phyloP scores from a whole-genome alignment of 2,888 invertebrate species.

The Caenorhabditis doughertyi region DNA sequence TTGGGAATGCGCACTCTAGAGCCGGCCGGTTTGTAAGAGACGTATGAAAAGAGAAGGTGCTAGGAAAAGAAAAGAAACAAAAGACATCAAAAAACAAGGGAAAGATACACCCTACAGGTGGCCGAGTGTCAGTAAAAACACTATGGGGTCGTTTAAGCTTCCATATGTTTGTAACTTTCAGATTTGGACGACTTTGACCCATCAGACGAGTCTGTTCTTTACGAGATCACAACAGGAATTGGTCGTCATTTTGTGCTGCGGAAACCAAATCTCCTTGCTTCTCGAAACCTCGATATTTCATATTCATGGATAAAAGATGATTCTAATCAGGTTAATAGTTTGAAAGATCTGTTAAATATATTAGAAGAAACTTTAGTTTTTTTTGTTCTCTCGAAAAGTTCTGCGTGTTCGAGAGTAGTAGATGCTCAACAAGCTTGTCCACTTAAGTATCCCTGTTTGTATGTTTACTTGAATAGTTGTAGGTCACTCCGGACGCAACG shows the following conservation, averaged over 20 bases:
- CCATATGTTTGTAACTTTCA: slow-evolving; percentile 50
- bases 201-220: slow-evolving; percentile 52
- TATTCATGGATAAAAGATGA: slow-evolving; percentile 64
- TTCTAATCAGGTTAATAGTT: slow-evolving; percentile 30
- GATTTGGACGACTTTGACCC: slow-evolving; percentile 63
- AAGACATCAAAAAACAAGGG: not conserved
- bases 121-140: slow-evolving; percentile 8
- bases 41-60: slow-evolving; percentile 14
- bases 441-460: slow-evolving; percentile 44
- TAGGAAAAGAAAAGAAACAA: slow-evolving; percentile 41
- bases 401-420: slow-evolving; percentile 3
- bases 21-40: slow-evolving; percentile 20
- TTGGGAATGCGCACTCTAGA: slow-evolving; percentile 31
- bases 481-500: slow-evolving; percentile 72
- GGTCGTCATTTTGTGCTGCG: slow-evolving; percentile 61
- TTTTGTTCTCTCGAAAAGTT: not conserved
- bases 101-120: not conserved
- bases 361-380: not conserved
- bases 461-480: slow-evolving; percentile 55
- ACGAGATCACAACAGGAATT: slow-evolving; percentile 55
- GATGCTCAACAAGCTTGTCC: slow-evolving; percentile 32
- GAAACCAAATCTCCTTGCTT: slow-evolving; percentile 47
- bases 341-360: not conserved
- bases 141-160: not conserved
- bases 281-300: slow-evolving; percentile 38